Base-by-base conservation (phyloP, 2,113 vertebrate genomes). In the Zosterops pallidus region DNA sequence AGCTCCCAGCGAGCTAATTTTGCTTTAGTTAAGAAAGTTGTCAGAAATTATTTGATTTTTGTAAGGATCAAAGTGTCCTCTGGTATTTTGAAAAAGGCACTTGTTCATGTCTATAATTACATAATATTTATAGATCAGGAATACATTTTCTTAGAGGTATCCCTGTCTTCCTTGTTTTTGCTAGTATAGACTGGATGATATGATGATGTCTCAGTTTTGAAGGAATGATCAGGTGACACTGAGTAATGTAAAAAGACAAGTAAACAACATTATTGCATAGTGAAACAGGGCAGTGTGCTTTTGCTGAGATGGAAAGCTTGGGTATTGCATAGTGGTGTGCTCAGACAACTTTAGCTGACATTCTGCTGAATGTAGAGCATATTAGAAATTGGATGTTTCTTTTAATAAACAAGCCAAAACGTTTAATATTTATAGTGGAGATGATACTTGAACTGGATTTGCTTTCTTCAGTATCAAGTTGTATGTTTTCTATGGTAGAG, bases 401-500 rank as follows among this genome's bases (percentile, higher is more conserved):
- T 83, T 64, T 41, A 47, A 64, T 44, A 25, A 8, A 25, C 6
- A 49, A 60, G 2, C 1, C 11, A 35, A 72, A 26, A 26, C 39
- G 2, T 77, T 86, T 86, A 49, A 24, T 31, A 3, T 26, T 9
- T 77, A 21, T 12, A 65, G 11, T 21, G 7, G 31, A 53, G 37
- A 28, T 42, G 20, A 4, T n/a, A 37, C 4, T 26, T 25, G 13
- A 77, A 57, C 20, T 70, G 12, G 7, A 44, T 86, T 57, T 86
- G 9, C 12, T 75, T 62, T 78, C 23, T 68, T 91, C 35, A 55
- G 5, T 80, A 33, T 15, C 14, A 81, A 83, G 9, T 14, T 47
- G 11, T 46, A 19, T 68, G 0, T n/a, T 84, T 33, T 49, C 35
- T n/a, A 2, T 47, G 16, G 4, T 3, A 2, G 6, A 24, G 14